phyloP scores from a whole-genome alignment of 2,113 vertebrate genomes.

The Cephalophus harveyi region DNA sequence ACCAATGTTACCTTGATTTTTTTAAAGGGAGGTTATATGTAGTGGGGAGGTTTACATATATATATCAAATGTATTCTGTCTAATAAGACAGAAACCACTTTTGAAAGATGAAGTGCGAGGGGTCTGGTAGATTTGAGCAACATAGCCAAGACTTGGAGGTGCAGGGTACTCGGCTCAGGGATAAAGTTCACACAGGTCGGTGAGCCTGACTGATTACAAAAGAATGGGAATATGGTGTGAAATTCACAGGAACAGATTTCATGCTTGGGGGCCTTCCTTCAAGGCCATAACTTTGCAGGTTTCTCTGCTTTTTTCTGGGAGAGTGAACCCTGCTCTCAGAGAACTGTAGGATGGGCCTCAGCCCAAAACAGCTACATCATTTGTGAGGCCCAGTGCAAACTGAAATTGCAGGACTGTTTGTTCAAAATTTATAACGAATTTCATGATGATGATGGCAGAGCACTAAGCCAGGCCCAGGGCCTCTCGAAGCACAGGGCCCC shows the following conservation, averaged over 20 bases:
- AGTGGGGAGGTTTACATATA: neutral
- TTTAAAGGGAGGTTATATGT: neutral
- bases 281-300: conserved; percentile 20
- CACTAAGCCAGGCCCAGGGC: neutral
- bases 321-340: conserved; percentile 18
- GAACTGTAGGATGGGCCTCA: neutral
- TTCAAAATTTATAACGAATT: conserved; percentile 26
- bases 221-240: conserved; percentile 28
- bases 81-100: neutral
- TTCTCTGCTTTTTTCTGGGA: conserved; percentile 22
- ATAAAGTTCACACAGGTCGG: neutral
- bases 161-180: neutral
- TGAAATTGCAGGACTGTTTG: neutral
- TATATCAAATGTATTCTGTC: neutral
- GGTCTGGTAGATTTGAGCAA: neutral
- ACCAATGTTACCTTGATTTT: neutral
- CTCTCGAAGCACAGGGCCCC: neutral
- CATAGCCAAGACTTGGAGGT: neutral
- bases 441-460: neutral
- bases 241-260: conserved; percentile 53
- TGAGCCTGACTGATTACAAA: conserved; percentile 25
- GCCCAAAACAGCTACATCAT: neutral
- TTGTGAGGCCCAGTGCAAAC: neutral
- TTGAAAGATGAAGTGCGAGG: neutral
- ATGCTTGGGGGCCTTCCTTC: neutral